These are phyloP conservation scores for Agapostemon virescens DNA, from an alignment of 2,888 invertebrate species.

Conservation along the genomic window DNA sequence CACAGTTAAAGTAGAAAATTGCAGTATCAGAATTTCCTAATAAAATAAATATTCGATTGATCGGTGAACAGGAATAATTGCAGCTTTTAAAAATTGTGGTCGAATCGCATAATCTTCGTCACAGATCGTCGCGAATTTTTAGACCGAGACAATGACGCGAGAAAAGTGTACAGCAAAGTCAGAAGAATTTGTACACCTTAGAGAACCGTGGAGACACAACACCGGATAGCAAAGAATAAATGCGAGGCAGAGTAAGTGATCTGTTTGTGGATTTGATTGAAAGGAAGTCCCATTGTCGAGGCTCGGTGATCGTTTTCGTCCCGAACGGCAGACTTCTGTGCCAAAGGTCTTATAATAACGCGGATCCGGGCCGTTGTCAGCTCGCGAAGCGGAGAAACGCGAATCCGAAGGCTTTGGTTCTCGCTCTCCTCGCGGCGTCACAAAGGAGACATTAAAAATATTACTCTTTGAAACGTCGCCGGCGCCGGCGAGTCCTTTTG, in stretches of 20 bases:
- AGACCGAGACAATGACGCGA: too few species aligned
- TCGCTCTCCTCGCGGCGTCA: not conserved
- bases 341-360: not conserved
- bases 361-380: not conserved
- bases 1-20: too few species aligned
- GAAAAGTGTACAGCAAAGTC: too few species aligned
- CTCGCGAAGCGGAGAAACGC: not conserved
- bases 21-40: too few species aligned
- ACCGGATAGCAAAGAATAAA: not conserved
- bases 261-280: not conserved
- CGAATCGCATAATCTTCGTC: too few species aligned
- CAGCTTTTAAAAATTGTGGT: too few species aligned
- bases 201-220: not conserved
- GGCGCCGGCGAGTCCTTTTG: slow-evolving; percentile 37
- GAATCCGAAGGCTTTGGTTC: not conserved
- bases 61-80: too few species aligned
- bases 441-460: slow-evolving; percentile 45
- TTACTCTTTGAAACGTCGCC: slow-evolving; percentile 35
- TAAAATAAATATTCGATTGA: too few species aligned
- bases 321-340: not conserved
- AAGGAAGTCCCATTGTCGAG: not conserved
- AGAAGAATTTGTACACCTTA: too few species aligned
- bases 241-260: not conserved
- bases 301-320: not conserved
- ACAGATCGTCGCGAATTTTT: too few species aligned